These are phyloP conservation scores for Balanococcus diminutus DNA, from an alignment of 2,888 invertebrate species.

Conservation along the genomic window DNA sequence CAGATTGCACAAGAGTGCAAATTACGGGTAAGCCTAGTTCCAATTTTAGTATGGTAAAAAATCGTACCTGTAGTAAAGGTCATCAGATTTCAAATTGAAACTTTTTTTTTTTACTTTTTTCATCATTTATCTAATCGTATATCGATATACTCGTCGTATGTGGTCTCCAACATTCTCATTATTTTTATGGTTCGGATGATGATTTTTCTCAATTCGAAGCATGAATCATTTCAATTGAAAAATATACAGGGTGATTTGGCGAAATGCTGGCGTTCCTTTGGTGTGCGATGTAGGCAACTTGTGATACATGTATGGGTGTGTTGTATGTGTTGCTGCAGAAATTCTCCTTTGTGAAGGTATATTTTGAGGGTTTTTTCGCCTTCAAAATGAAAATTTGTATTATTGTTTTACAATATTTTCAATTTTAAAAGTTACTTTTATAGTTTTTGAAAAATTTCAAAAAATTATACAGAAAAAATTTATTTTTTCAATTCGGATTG, in stretches of 20 bases:
- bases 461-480: too few species aligned
- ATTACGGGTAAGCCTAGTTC: constrained; percentile 65
- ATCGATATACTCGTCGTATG: constrained; percentile 20
- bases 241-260: neutral
- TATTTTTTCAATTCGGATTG: too few species aligned
- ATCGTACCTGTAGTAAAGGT: neutral
- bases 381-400: too few species aligned
- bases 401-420: too few species aligned
- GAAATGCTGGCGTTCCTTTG: neutral
- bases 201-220: neutral
- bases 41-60: neutral
- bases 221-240: neutral
- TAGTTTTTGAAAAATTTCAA: too few species aligned
- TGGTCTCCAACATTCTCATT: constrained; percentile 50
- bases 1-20: constrained; percentile 80
- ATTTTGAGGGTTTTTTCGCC: too few species aligned
- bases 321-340: neutral
- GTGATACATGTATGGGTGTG: neutral
- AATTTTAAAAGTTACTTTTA: too few species aligned
- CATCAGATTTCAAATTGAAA: neutral
- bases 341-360: too few species aligned
- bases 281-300: neutral
- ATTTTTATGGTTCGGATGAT: neutral
- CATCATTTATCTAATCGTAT: neutral
- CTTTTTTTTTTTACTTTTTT: neutral